These are phyloP conservation scores for Aldabrachelys gigantea DNA, from an alignment of 2,113 vertebrate genomes.

Conservation along the genomic window DNA sequence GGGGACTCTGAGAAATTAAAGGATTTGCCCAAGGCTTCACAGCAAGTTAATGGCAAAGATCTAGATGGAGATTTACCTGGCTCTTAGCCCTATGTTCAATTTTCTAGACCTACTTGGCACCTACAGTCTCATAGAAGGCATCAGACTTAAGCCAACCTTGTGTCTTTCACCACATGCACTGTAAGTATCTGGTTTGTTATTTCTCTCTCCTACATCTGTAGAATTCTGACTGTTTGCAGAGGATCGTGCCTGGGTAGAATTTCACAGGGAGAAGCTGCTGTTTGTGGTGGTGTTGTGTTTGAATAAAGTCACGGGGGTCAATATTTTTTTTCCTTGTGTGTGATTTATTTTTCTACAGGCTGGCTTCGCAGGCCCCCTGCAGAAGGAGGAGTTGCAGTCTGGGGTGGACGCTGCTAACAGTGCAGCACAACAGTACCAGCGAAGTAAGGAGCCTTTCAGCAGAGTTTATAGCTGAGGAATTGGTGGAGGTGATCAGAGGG, in stretches of 20 bases:
- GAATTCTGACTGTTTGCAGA: neutral
- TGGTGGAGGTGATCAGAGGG: neutral
- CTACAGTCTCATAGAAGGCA: neutral
- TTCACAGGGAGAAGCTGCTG: neutral
- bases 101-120: neutral
- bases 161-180: neutral
- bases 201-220: neutral
- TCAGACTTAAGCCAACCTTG: fast-evolving
- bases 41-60: neutral
- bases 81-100: neutral
- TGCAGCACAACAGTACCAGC: constrained; percentile 85
- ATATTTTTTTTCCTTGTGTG: neutral
- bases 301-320: neutral
- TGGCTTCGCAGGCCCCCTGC: constrained; percentile 82
- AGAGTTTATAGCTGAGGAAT: neutral
- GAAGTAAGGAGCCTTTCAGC: constrained; percentile 79
- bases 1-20: neutral
- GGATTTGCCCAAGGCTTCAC: neutral
- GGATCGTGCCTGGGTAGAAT: neutral
- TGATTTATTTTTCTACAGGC: constrained; percentile 55
- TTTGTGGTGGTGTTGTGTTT: neutral
- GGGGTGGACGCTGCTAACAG: constrained; percentile 89
- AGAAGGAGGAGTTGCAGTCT: constrained; percentile 92
- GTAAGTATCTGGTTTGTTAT: neutral
- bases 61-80: neutral